phyloP scores from a whole-genome alignment of 2,888 invertebrate species.

The Pandemis cinnamomeana region DNA sequence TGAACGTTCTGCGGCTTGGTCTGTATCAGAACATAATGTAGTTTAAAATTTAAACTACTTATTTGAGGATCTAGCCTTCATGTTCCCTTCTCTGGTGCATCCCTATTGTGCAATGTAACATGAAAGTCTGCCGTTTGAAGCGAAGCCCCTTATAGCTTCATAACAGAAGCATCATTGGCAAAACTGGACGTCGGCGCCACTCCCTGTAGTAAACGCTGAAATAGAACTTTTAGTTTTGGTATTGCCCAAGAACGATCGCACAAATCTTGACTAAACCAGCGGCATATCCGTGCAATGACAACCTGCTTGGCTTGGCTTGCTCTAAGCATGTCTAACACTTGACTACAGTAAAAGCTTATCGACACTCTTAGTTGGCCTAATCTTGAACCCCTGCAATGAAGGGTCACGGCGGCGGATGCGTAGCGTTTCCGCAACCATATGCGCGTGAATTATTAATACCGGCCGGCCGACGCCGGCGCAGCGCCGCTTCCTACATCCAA shows the following conservation, averaged over 20 bases:
- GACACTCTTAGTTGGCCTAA: background rate
- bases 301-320: too few relatives aligned
- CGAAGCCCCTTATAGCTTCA: background rate
- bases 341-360: background rate
- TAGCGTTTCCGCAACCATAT: conserved; percentile 56
- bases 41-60: too few relatives aligned
- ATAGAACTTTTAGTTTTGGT: too few relatives aligned
- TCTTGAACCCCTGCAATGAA: background rate
- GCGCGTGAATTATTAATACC: conserved; percentile 56
- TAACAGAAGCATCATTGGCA: background rate
- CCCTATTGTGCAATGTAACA: too few relatives aligned
- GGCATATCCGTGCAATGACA: too few relatives aligned
- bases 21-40: background rate
- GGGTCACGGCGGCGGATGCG: conserved; percentile 47
- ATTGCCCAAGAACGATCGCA: too few relatives aligned
- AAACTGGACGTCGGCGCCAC: background rate
- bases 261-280: too few relatives aligned
- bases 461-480: conserved; percentile 2
- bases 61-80: too few relatives aligned
- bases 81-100: too few relatives aligned
- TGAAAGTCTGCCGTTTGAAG: background rate
- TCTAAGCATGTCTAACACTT: too few relatives aligned
- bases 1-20: background rate
- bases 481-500: conserved; percentile 16
- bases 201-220: background rate